phyloP scores from a whole-genome alignment of 2,888 invertebrate genomes.

The Anoplius nigerrimus region DNA sequence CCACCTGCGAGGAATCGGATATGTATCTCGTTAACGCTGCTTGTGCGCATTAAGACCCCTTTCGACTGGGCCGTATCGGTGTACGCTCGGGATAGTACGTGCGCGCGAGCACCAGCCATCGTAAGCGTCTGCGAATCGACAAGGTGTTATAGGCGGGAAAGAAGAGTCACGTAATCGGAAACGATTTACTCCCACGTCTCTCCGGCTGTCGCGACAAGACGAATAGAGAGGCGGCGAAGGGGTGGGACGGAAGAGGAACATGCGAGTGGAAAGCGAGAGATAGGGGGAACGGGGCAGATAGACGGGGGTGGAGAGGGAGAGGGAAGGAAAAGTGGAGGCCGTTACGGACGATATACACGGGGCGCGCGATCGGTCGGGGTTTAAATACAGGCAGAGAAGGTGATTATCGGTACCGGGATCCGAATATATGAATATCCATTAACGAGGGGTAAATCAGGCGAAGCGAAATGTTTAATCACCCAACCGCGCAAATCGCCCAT shows the following conservation, averaged over 20 bases:
- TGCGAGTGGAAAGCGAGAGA: not conserved
- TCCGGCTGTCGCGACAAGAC: conserved; percentile 36
- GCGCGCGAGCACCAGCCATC: no score
- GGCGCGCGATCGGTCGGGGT: not conserved
- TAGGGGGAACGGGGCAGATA: not conserved
- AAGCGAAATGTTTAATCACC: conserved; percentile 60
- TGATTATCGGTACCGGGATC: conserved; percentile 35
- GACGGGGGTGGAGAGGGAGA: not conserved
- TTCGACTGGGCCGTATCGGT: not conserved
- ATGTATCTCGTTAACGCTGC: conserved; percentile 25
- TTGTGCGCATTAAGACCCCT: not conserved
- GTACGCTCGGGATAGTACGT: not conserved
- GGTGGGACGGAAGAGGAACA: not conserved
- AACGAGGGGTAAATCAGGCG: conserved; percentile 58
- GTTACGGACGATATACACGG: not conserved
- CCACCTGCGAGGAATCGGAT: conserved; percentile 27
- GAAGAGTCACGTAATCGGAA: conserved; percentile 55
- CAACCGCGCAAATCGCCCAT: conserved; percentile 27
- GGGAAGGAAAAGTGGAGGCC: not conserved
- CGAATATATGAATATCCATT: conserved; percentile 65
- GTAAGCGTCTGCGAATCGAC: conserved; percentile 19
- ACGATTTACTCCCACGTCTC: conserved; percentile 45
- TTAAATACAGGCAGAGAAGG: conserved; percentile 30
- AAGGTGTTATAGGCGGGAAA: conserved; percentile 25
- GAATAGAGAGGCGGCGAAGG: not conserved